phyloP scores from a whole-genome alignment of 2,113 vertebrate genomes.

The Phocoena sinus region DNA sequence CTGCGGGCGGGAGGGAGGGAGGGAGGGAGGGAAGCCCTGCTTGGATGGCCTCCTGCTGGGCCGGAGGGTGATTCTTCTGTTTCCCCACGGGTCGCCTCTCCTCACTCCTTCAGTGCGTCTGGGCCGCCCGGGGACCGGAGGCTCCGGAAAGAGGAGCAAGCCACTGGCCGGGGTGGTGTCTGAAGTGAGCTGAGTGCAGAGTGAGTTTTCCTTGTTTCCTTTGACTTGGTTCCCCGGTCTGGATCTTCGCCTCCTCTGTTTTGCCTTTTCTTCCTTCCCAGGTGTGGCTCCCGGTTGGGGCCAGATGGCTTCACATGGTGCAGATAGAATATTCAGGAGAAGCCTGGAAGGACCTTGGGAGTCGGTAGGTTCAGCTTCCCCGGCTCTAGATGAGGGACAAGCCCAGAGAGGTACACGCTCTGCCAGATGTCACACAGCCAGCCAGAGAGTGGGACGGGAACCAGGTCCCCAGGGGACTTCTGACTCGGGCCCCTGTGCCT shows the following conservation, averaged over 20 bases:
- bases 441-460: fast-evolving
- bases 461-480: background rate
- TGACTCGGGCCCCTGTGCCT: fast-evolving
- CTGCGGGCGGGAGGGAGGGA: fast-evolving
- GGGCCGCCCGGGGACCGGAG: background rate
- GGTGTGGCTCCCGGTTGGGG: background rate
- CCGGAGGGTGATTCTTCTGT: background rate
- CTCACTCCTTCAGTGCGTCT: background rate
- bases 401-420: background rate
- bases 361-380: too few species aligned
- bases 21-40: background rate
- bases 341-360: background rate
- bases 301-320: background rate
- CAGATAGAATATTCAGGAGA: background rate
- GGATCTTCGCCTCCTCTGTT: background rate
- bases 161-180: background rate
- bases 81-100: fast-evolving
- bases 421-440: background rate
- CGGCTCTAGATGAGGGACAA: background rate
- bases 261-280: background rate
- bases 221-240: background rate
- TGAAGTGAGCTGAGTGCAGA: background rate
- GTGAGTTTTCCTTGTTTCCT: background rate
- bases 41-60: background rate
- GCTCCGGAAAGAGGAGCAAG: background rate